Conservation (phyloP, 2,888 invertebrate genomes). For the Camponotus fellah region DNA sequence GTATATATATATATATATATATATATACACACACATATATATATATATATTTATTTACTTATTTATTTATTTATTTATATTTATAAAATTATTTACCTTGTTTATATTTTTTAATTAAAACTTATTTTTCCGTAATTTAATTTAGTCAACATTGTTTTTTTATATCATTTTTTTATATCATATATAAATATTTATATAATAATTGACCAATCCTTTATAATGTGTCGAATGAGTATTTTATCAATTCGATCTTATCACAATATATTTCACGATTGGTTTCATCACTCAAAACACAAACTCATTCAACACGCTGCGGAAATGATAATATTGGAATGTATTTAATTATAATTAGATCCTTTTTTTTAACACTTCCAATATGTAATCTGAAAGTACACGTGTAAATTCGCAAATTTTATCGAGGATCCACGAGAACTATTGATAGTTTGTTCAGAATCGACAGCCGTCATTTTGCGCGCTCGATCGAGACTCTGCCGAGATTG, state of each 20-base stretch:
- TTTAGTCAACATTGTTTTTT: too few relatives aligned
- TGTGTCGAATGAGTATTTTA: neutral
- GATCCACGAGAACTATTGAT: neutral
- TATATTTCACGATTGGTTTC: neutral
- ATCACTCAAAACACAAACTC: constrained; percentile 22
- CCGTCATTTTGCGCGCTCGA: constrained; percentile 29
- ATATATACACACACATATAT: neutral
- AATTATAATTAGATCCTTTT: neutral
- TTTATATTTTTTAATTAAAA: neutral
- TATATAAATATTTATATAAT: neutral
- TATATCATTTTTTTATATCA: neutral
- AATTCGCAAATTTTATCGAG: neutral
- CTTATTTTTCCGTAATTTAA: neutral
- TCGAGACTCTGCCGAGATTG: constrained; percentile 43
- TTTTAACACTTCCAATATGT: neutral
- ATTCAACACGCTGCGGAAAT: neutral
- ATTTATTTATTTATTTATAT: too few relatives aligned
- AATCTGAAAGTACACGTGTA: neutral
- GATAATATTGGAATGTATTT: neutral
- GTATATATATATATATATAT: neutral
- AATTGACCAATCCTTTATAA: neutral
- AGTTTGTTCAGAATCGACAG: neutral
- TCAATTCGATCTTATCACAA: neutral
- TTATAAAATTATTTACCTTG: neutral
- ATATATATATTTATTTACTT: neutral